Percentiles rank a stretch among this genome's conserved stretches.
Evolutionary conservation across 2,888 invertebrate species (phyloP).

Genomic region (Junonia oenone): DNA sequence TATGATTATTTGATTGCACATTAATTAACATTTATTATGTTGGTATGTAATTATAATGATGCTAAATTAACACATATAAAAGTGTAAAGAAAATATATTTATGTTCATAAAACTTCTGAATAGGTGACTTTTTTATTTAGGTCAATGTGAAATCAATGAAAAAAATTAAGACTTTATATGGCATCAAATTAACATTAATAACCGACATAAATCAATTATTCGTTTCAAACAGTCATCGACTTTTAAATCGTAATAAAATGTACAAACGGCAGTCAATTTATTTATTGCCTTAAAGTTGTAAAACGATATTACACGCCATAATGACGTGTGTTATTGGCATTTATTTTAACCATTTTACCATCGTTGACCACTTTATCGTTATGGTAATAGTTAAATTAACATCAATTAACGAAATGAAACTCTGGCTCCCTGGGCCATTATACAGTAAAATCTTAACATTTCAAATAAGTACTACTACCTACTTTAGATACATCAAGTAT

Average conservation of each 20-base stretch:
- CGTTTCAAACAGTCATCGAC: slow-evolving; percentile 72
- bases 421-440: neutral
- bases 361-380: slow-evolving; percentile 64
- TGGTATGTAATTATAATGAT: neutral
- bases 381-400: slow-evolving; percentile 70
- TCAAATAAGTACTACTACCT: no score
- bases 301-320: slow-evolving; percentile 76
- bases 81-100: neutral
- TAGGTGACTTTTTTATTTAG: neutral
- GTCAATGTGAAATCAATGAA: slow-evolving; percentile 4
- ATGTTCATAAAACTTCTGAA: neutral
- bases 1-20: slow-evolving; percentile 1
- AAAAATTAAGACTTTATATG: slow-evolving; percentile 42
- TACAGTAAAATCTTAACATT: neutral
- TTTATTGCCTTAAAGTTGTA: slow-evolving; percentile 77
- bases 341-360: slow-evolving; percentile 70
- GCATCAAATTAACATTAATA: slow-evolving; percentile 70
- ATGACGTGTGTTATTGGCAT: slow-evolving; percentile 76
- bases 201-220: slow-evolving; percentile 74
- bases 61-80: neutral
- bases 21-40: slow-evolving; percentile 7
- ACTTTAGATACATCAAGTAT: no score
- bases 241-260: slow-evolving; percentile 79
- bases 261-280: slow-evolving; percentile 76
- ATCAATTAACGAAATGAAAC: slow-evolving; percentile 48